A percentile compares a stretch with the other conserved stretches of the same genome.
Evolutionary conservation across 2,797 vertebrate species (phyloP).

Genomic region (Rhinogobio ventralis): DNA sequence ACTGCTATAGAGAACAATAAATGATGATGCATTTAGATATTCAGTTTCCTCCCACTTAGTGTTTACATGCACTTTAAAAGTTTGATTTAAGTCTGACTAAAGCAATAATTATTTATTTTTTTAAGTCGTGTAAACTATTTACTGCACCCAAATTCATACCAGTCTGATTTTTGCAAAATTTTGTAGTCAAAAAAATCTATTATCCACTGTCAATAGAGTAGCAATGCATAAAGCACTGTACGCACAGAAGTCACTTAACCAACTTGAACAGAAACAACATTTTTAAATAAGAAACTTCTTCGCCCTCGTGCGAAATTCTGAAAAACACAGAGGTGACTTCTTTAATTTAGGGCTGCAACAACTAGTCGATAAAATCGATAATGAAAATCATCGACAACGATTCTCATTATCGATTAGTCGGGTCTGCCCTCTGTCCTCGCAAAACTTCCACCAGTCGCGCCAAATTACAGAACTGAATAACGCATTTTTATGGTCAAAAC

Average conservation of each 20-base stretch:
- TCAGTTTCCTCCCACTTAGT: neutral
- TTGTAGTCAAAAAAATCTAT: neutral
- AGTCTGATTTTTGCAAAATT: neutral
- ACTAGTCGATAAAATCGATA: too few relatives aligned
- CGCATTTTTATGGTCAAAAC: too few relatives aligned
- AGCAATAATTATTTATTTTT: neutral
- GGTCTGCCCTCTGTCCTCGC: too few relatives aligned
- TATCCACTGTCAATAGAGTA: neutral
- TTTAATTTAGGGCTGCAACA: too few relatives aligned
- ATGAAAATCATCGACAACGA: too few relatives aligned
- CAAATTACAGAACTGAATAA: too few relatives aligned
- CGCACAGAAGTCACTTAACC: neutral
- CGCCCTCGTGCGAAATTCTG: neutral
- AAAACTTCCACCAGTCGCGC: too few relatives aligned
- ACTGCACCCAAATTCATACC: neutral
- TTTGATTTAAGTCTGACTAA: neutral
- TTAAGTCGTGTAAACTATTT: neutral
- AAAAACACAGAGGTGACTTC: neutral
- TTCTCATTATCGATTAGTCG: too few relatives aligned
- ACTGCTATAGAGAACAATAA: conserved; percentile 42
- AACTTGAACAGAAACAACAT: neutral
- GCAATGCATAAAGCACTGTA: neutral
- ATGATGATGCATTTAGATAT: conserved; percentile 18
- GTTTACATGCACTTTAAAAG: neutral
- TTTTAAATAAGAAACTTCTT: too few relatives aligned